Percentiles rank a stretch among this genome's conserved stretches.
Evolutionary conservation across 2,113 vertebrate species (phyloP).

Genomic region (Strix aluco): DNA sequence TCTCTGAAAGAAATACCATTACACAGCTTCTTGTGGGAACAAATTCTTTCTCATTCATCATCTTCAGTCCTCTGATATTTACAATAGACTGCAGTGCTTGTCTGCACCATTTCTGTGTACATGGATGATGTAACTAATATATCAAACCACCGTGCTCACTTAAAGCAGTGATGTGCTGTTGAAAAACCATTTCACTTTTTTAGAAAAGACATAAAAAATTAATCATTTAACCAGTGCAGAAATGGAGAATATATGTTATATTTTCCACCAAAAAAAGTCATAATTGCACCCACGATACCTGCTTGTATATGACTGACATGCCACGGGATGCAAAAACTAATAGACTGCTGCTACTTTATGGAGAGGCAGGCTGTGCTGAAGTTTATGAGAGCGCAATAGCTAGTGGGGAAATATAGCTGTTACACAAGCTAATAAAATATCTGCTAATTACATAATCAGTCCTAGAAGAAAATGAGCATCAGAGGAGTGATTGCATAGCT

Average conservation of each 20-base stretch:
- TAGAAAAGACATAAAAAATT: not conserved
- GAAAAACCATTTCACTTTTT: not conserved
- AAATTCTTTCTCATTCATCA: not conserved
- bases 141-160: not conserved
- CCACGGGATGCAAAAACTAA: not conserved
- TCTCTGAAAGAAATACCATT: not conserved
- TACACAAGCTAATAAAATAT: not conserved
- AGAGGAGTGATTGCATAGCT: not conserved
- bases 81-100: not conserved
- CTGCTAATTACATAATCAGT: not conserved
- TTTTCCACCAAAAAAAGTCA: not conserved
- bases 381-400: accelerated
- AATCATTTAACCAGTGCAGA: not conserved
- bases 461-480: not conserved
- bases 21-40: not conserved
- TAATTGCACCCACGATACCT: not conserved
- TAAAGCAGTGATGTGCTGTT: not conserved
- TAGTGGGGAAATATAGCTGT: accelerated
- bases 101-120: not conserved
- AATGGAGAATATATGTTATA: not conserved
- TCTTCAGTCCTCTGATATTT: not conserved
- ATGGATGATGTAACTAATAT: not conserved
- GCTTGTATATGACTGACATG: not conserved
- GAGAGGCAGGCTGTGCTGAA: not conserved
- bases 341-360: not conserved